A percentile compares a stretch with the other conserved stretches of the same genome.
These are phyloP conservation scores for Chrysomallon squamiferum DNA, from an alignment of 1,140 invertebrate genomes.

Conservation along the genomic window DNA sequence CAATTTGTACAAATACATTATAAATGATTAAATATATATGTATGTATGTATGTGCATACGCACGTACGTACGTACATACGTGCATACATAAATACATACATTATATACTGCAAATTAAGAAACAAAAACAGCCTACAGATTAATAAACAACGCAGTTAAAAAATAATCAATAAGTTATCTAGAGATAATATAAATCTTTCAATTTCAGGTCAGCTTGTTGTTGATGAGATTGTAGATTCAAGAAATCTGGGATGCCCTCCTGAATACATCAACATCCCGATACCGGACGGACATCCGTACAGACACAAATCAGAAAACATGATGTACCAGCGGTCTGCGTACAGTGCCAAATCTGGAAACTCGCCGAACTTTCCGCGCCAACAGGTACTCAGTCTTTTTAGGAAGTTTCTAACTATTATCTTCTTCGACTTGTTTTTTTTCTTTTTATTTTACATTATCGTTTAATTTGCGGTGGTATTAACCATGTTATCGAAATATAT, in stretches of 20 bases:
- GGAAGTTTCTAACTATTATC: no score
- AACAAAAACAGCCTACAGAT: not conserved
- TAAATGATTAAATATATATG: conserved; percentile 3
- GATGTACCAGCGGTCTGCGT: conserved; percentile 91
- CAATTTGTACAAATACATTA: no score
- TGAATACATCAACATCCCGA: conserved; percentile 92
- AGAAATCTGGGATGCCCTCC: conserved; percentile 93
- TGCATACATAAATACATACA: not conserved
- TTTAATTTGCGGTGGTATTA: no score
- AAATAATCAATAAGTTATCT: no score
- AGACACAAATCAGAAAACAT: conserved; percentile 81
- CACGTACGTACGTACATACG: not conserved
- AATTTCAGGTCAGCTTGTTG: conserved; percentile 68
- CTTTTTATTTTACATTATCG: no score
- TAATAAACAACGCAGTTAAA: no score
- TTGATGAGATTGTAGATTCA: conserved; percentile 71
- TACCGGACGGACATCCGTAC: conserved; percentile 95
- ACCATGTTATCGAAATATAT: no score
- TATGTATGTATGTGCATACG: not conserved
- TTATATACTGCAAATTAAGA: no score
- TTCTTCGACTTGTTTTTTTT: no score
- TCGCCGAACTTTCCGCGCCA: conserved; percentile 95
- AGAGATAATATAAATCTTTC: no score
- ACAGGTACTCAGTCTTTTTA: conserved; percentile 76
- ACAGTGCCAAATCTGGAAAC: conserved; percentile 90